Evolutionary conservation across 2,113 vertebrate genomes (phyloP), one percentile per base, ranked within the genome.

Genomic region (Myocastor coypus): DNA sequence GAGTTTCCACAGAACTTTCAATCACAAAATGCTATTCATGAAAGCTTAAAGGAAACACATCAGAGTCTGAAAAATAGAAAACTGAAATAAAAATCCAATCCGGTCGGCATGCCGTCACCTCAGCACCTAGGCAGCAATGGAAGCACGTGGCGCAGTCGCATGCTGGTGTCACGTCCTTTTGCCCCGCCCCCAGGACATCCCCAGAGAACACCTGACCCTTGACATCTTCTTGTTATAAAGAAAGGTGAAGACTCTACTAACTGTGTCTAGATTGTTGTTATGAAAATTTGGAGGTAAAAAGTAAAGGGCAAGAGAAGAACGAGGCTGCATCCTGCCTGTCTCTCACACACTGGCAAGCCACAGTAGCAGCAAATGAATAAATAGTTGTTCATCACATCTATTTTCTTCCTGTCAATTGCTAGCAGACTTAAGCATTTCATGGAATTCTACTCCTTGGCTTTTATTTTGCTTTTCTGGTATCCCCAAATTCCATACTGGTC

Each of bases 1-100:
- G 77, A 96, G 17, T 95, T 20, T 82, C 37, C 77, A 66, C 7
- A 61, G 40, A 88, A 55, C 32, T 81, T 11, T 89, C 84, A 93
- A 85, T 89, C 28, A 66, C 2, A 7, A 87, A 93, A 75, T 78
- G 69, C 71, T 71, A 26, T 64, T 86, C 12, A 10, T 85, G 17
- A 94, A 46, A 10, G 10, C 64, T 91, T 92, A 78, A 59, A 89
- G 73, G 89, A 68, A 83, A 84, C 24, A 91, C 10, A 42, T 0
- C 4, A 84, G 37, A 87, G 63, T 87, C 30, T 87, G 64, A 80
- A 64, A 59, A 71, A 75, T 52, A 86, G 10, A 89, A 88, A 94
- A 92, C 73, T 75, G 34, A 89, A 94, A 10, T n/a, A 5, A 37
- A 92, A 94, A 64, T 88, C 26, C 73, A 61, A 57, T 37, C 9